Evolutionary conservation across 2,797 vertebrate species (phyloP).

Genomic region (Sebastes baramenuke): DNA sequence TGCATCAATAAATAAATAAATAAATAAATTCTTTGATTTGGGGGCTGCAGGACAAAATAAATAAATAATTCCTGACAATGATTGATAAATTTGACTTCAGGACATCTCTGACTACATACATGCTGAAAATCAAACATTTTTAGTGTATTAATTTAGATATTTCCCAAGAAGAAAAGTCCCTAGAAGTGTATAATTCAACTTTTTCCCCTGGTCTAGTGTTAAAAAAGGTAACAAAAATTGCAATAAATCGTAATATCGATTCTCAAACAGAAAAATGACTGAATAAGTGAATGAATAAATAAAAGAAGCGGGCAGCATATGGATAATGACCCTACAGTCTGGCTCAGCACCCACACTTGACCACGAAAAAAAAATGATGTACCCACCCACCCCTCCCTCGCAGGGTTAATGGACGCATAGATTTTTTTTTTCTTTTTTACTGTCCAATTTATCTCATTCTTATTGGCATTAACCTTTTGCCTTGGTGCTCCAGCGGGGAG

Average conservation of each 20-base stretch:
- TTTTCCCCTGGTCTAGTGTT: too few relatives aligned
- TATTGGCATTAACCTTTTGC: conserved; percentile 73
- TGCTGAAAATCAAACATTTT: too few relatives aligned
- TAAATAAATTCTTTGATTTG: too few relatives aligned
- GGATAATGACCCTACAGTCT: conserved; percentile 51
- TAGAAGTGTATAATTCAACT: too few relatives aligned
- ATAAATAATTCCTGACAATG: too few relatives aligned
- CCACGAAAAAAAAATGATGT: not conserved
- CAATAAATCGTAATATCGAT: accelerated
- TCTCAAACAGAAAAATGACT: too few relatives aligned
- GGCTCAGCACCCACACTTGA: conserved; percentile 24
- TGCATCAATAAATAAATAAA: not conserved
- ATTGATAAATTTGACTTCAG: too few relatives aligned
- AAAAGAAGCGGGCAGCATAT: conserved; percentile 14
- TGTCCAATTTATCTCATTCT: conserved; percentile 68
- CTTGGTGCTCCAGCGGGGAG: conserved; percentile 35
- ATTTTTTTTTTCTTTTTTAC: conserved; percentile 45
- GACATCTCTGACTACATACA: too few relatives aligned
- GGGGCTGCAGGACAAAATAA: accelerated
- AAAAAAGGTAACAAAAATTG: too few relatives aligned
- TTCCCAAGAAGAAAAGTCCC: too few relatives aligned
- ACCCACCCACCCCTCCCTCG: not conserved
- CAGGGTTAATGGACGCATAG: conserved; percentile 64
- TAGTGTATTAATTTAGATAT: too few relatives aligned
- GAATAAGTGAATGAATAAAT: too few relatives aligned